A percentile compares a stretch with the other conserved stretches of the same genome.
Conservation (phyloP, 2,113 vertebrate species). For the Piaya cayana region DNA sequence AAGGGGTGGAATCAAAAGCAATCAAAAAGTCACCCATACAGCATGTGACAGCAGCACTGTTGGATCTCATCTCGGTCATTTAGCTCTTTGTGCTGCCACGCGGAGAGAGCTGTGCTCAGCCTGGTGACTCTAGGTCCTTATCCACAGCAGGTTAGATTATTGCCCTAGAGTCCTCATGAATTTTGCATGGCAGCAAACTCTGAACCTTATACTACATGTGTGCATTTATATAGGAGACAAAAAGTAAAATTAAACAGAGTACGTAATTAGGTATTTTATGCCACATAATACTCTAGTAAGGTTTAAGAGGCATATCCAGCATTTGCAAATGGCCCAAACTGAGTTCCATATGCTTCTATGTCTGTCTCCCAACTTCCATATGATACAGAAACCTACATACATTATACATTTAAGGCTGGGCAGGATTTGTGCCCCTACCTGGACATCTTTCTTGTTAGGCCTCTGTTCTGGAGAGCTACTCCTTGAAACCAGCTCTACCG, state of each 20-base stretch:
- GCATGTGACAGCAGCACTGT: slow-evolving; percentile 6
- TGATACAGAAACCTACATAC: background rate
- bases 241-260: slow-evolving; percentile 2
- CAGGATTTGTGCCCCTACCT: background rate
- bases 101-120: background rate
- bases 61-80: background rate
- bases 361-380: background rate
- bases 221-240: background rate
- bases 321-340: background rate
- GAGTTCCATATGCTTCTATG: background rate
- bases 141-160: background rate
- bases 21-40: background rate
- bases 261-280: slow-evolving; percentile 2
- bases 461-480: background rate
- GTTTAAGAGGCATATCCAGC: background rate
- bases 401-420: background rate
- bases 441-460: background rate
- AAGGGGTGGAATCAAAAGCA: slow-evolving; percentile 9
- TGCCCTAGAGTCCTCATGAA: background rate
- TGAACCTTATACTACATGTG: background rate
- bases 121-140: background rate
- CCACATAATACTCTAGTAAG: background rate
- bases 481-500: background rate
- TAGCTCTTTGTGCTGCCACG: background rate
- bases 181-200: background rate